Base-by-base conservation (phyloP, 2,888 invertebrate genomes). In the Gryllus longicercus region DNA sequence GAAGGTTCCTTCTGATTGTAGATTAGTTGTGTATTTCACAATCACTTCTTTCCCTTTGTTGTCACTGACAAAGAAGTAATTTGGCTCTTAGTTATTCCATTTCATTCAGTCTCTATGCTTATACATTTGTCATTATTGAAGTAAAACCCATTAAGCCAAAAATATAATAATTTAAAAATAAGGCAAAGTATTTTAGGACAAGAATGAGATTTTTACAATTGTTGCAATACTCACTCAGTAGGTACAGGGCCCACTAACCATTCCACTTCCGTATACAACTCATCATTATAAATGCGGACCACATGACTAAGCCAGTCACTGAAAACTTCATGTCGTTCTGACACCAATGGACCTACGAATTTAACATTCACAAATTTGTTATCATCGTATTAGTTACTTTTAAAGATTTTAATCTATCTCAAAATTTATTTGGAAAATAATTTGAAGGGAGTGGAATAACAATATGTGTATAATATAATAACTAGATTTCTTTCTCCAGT, bases 201-300 rank as follows among this genome's bases (percentile, higher is more conserved):
- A 50, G 11, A 78, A n/a, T n/a, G 1, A 50, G 18, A 78, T 78
- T 74, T 49, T 75, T n/a, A 49, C 49, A 75, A n/a, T 18, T 74
- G 23, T 38, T 21, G 14, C 80, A 74, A 83, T n/a, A 87, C 87
- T 86, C 88, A 92, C 87, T 87, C 85, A 0, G 92, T 87, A 0
- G 93, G 91, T 82, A 96, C 93, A 0, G 95, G 94, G 0, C 95
- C 95, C 11, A 95, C 90, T 0, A 94, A 84, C 93, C 95, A 95
- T 83, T 95, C 92, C 50, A 93, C 90, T 85, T 95, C 95, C 2
- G 85, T 85, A 14, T 82, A 75, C 10, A 79, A 77, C 49, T 84
- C 84, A 49, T 86, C 88, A 0, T 90, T 87, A 83, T 91, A 90
- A 74, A 92, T 84, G 21, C 92, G 85, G 79, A 92, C 89, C 51